A percentile compares a stretch with the other conserved stretches of the same genome.
Evolutionary conservation across 2,113 vertebrate species (phyloP).

Genomic region (Melospiza georgiana): DNA sequence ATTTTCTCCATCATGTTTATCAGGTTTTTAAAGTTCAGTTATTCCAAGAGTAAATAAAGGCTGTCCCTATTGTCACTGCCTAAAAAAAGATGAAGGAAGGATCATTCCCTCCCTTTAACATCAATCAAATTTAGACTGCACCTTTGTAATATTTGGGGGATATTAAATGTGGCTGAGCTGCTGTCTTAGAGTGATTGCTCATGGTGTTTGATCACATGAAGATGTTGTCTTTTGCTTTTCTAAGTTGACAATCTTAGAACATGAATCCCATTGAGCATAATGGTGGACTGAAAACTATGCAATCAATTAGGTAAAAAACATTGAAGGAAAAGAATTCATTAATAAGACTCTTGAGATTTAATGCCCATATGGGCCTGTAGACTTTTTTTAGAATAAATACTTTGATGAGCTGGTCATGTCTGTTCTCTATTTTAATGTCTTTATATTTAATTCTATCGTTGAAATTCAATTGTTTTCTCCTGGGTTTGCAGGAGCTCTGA

Average conservation of each 20-base stretch:
- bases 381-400: slow-evolving; percentile 14
- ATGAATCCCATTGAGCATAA: not conserved
- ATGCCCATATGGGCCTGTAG: not conserved
- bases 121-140: not conserved
- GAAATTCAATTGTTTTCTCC: slow-evolving; percentile 9
- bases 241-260: not conserved
- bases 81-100: not conserved
- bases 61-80: not conserved
- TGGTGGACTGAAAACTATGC: not conserved
- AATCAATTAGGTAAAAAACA: slow-evolving; percentile 9
- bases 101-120: not conserved
- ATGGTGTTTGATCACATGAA: not conserved
- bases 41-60: not conserved
- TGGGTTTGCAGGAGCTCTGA: not conserved
- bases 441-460: not conserved
- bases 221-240: not conserved
- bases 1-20: not conserved
- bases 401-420: not conserved
- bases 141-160: not conserved
- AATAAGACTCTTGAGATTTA: slow-evolving; percentile 22
- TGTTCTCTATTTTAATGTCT: not conserved
- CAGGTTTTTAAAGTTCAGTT: not conserved
- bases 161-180: not conserved
- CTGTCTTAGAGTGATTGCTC: not conserved
- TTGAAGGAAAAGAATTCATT: slow-evolving; percentile 1